Conservation (phyloP, 2,888 invertebrate genomes). For the Actias luna region DNA sequence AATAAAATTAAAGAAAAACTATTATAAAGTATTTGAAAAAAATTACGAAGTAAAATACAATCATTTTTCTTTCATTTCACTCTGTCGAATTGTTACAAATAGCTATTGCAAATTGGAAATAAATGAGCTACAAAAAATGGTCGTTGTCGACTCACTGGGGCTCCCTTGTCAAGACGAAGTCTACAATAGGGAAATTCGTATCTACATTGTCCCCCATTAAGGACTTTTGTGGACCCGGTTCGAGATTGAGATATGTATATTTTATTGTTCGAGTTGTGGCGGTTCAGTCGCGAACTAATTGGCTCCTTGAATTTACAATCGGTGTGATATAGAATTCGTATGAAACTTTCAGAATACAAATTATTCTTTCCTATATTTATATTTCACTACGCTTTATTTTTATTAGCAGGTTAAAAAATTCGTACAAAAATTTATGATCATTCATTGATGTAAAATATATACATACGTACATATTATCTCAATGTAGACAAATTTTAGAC, state of each 20-base stretch:
- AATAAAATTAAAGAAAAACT: neutral
- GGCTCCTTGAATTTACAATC: conserved; percentile 10
- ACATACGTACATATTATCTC: no score
- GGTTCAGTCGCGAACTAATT: conserved; percentile 9
- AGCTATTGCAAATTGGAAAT: conserved; percentile 59
- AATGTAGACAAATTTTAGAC: no score
- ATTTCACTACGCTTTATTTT: no score
- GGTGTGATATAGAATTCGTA: neutral
- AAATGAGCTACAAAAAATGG: conserved; percentile 57
- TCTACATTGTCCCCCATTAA: conserved; percentile 47
- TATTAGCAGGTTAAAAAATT: no score
- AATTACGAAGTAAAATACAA: conserved; percentile 28
- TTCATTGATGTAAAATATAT: no score
- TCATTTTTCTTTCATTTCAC: conserved; percentile 33
- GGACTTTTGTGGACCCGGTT: conserved; percentile 29
- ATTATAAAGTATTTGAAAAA: conserved; percentile 18
- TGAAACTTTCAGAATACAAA: neutral
- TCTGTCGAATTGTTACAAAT: conserved; percentile 50
- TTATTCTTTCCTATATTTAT: no score
- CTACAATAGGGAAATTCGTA: conserved; percentile 48
- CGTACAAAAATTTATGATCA: no score
- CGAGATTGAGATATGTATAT: conserved; percentile 42
- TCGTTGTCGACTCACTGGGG: conserved; percentile 32
- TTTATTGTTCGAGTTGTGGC: conserved; percentile 35
- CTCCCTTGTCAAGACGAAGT: conserved; percentile 39